Conservation (phyloP, 2,888 invertebrate genomes). For the Monoplex corrugatus region DNA sequence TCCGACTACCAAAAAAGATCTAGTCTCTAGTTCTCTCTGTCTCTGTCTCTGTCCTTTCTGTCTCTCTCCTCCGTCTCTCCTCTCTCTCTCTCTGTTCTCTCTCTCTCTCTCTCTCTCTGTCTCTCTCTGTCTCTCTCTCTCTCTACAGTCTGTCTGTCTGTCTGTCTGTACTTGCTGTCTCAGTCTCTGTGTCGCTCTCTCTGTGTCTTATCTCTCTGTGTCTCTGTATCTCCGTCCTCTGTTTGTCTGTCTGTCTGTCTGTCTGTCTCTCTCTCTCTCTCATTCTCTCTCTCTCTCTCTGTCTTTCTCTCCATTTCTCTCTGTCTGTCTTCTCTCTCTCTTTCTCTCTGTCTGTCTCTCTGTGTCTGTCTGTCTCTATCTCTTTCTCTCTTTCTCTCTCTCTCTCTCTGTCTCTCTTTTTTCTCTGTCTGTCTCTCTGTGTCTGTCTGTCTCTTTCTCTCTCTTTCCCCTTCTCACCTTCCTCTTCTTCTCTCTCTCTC, state of each 20-base stretch:
- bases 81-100: neutral
- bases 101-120: neutral
- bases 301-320: neutral
- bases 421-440: neutral
- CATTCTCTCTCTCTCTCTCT: neutral
- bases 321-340: slow-evolving; percentile 13
- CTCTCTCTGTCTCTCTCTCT: too few relatives aligned
- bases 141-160: neutral
- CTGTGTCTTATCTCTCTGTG: neutral
- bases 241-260: neutral
- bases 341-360: neutral
- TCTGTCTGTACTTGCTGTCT: neutral
- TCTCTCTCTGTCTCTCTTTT: slow-evolving; percentile 18
- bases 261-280: neutral
- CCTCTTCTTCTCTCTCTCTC: neutral
- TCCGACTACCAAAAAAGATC: too few relatives aligned
- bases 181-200: neutral
- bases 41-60: too few relatives aligned
- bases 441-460: neutral
- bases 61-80: too few relatives aligned
- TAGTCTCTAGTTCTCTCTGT: too few relatives aligned
- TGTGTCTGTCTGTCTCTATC: neutral
- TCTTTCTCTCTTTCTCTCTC: neutral
- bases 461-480: neutral
- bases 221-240: neutral